Evolutionary conservation across 2,888 invertebrate species (phyloP).

Genomic region (Melolontha melolontha): DNA sequence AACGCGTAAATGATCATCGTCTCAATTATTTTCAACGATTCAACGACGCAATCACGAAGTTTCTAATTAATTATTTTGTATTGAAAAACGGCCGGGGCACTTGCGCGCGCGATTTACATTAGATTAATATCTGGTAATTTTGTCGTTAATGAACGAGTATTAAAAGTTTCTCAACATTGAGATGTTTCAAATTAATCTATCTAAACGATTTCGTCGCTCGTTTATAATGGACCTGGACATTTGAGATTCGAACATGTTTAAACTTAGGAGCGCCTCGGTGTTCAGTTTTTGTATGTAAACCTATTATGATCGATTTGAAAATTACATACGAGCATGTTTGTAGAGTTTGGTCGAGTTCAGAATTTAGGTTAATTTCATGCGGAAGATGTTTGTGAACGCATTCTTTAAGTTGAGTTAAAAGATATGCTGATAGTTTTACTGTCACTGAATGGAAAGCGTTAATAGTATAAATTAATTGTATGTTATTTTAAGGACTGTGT

Average conservation of each 20-base stretch:
- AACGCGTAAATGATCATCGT: not conserved
- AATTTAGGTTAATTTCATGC: conserved; percentile 27
- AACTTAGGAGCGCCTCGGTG: not conserved
- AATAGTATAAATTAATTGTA: conserved; percentile 21
- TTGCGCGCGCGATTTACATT: conserved; percentile 1
- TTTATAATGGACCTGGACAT: conserved; percentile 5
- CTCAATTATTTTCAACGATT: conserved; percentile 6
- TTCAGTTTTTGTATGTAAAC: too few species aligned
- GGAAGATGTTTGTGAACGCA: conserved; percentile 16
- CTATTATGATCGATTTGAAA: not conserved
- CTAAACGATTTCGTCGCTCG: conserved; percentile 3
- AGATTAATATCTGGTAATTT: conserved; percentile 18
- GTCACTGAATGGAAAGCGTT: not conserved
- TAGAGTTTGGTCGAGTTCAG: not conserved
- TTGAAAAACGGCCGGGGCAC: conserved; percentile 1
- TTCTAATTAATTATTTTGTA: conserved; percentile 14
- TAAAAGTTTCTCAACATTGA: conserved; percentile 3
- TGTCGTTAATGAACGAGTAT: conserved; percentile 2
- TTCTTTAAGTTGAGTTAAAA: not conserved
- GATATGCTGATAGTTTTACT: not conserved
- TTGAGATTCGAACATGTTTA: not conserved
- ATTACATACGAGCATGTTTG: not conserved
- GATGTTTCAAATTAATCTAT: conserved; percentile 10
- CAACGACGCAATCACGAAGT: conserved; percentile 1
- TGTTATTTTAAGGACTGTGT: too few species aligned